A percentile compares a stretch with the other conserved stretches of the same genome.
These are phyloP conservation scores for Camelus bactrianus DNA, from an alignment of 2,113 vertebrate species.

Conservation along the genomic window DNA sequence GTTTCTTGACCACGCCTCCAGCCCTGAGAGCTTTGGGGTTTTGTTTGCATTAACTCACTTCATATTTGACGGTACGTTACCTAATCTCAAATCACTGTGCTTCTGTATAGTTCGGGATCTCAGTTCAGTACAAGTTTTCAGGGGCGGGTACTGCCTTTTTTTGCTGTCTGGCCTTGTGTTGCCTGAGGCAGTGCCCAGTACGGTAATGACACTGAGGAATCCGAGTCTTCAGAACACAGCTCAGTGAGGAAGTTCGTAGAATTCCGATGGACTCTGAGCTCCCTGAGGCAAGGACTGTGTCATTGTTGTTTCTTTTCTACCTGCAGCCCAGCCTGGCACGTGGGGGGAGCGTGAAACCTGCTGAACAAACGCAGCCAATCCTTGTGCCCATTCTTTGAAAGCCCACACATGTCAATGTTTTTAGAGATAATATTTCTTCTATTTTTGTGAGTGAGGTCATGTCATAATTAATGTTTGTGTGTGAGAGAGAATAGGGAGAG, in stretches of 20 bases:
- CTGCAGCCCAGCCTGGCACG: background rate
- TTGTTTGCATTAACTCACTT: background rate
- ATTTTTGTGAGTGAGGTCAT: background rate
- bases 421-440: background rate
- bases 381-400: background rate
- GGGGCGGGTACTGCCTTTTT: background rate
- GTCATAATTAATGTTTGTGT: background rate
- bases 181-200: too few species aligned
- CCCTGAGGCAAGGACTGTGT: background rate
- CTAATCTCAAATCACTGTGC: background rate
- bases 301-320: background rate
- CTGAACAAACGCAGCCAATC: background rate
- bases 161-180: background rate
- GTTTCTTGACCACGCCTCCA: background rate
- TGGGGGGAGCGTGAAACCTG: background rate
- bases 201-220: background rate
- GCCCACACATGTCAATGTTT: background rate
- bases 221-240: background rate
- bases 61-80: background rate
- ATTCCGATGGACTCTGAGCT: background rate
- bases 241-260: background rate
- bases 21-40: background rate
- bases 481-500: background rate
- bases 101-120: background rate
- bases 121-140: rapidly evolving